Evolutionary conservation across 2,797 vertebrate genomes (phyloP), one percentile per base, ranked within the genome.

Genomic region (Thripadectes ignobilis): DNA sequence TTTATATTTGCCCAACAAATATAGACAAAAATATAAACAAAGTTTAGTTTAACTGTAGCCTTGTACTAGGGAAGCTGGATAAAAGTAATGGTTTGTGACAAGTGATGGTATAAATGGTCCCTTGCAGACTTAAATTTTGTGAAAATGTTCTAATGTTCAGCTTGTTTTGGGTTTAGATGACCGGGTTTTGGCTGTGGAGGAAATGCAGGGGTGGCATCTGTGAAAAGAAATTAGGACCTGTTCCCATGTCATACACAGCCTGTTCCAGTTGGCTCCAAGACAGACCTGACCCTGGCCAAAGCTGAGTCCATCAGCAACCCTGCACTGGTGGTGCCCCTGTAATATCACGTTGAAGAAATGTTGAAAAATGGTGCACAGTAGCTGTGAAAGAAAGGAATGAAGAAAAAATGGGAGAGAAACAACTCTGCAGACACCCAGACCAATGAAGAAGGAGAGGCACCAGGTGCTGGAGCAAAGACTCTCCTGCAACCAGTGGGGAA

Each of bases 201-300:
- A 8, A 36, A 36, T 75, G 29, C 20, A 74, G 30, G 1, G 10
- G 20, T 45, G 17, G 26, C 17, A 18, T 39, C 46, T 67, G 24
- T 59, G 12, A 67, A 17, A 80, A 66, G 10, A 73, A 5, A 45
- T 51, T 3, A 30, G 23, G 45, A n/a, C 45, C 9, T 61, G 39
- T 7, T 20, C 11, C 21, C 9, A 8, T 22, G 18, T 34, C 4
- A 1, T 46, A 52, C 13, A 66, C 30, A 46, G 12, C 2, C 7
- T 4, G 12, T 46, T 74, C 34, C 46, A 61, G 24, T 21, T 12
- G 4, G 34, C 30, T 46, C 46, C 39, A 46, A 19, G 49, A 46
- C 13, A 19, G 23, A 41, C 39, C 24, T 0, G 1, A 7, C 5
- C 1, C n/a, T 30, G 24, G 20, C n/a, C 45, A 66, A 58, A 58